Evolutionary conservation across 2,888 invertebrate species (phyloP).

Genomic region (Gastracanthus pulcherrimus): DNA sequence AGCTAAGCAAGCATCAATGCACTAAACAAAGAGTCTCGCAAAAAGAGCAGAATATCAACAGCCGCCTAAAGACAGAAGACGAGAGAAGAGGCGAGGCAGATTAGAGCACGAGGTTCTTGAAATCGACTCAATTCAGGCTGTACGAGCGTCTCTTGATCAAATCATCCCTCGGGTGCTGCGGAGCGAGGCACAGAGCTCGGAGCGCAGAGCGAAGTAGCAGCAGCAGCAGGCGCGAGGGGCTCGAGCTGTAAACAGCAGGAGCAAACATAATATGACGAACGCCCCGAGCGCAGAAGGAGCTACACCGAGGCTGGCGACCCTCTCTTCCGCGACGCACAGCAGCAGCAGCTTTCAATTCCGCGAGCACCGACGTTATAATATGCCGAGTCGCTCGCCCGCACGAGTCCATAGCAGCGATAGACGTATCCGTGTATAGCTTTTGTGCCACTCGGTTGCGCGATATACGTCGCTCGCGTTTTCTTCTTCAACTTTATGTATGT

Average conservation of each 20-base stretch:
- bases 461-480: neutral
- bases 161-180: conserved; percentile 13
- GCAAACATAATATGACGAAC: conserved; percentile 77
- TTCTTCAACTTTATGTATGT: neutral
- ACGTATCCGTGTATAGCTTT: neutral
- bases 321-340: conserved; percentile 47
- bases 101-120: conserved; percentile 10
- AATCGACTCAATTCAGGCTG: conserved; percentile 25
- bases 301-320: no score
- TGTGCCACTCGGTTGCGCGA: no score
- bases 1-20: neutral
- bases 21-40: neutral
- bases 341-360: conserved; percentile 46
- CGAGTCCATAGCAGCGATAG: neutral
- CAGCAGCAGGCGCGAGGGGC: conserved; percentile 54
- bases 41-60: neutral
- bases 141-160: conserved; percentile 55
- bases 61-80: neutral
- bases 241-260: conserved; percentile 73
- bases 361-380: conserved; percentile 36
- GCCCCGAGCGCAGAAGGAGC: conserved; percentile 69
- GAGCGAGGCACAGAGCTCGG: neutral
- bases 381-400: neutral
- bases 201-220: conserved; percentile 23
- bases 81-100: neutral